Percentiles rank a stretch among this genome's conserved stretches.
Conservation (phyloP, 2,797 vertebrate genomes). For the Potorous gilbertii region DNA sequence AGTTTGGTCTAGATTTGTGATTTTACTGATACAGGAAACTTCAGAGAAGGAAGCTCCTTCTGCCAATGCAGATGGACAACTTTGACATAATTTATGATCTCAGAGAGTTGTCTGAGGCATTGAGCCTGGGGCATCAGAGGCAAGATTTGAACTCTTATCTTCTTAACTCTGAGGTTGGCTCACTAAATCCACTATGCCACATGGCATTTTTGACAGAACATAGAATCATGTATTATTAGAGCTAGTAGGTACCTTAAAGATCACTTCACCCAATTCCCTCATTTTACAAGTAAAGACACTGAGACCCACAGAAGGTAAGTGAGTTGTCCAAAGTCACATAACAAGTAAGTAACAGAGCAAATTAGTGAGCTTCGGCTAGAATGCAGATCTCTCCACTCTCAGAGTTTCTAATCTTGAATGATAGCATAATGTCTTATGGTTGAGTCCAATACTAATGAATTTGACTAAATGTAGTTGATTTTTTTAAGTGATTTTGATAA, state of each 20-base stretch:
- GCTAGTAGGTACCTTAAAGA: neutral
- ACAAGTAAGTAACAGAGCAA: neutral
- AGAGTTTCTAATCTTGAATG: neutral
- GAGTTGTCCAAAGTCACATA: neutral
- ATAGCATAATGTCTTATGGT: neutral
- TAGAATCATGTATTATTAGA: neutral
- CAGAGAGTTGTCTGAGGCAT: neutral
- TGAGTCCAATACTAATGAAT: neutral
- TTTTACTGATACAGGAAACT: neutral
- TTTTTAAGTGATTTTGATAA: constrained; percentile 18
- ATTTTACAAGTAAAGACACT: neutral
- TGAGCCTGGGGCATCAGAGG: neutral
- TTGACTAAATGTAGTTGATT: neutral
- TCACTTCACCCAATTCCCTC: neutral
- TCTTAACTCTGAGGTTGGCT: neutral
- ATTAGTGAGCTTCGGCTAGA: neutral
- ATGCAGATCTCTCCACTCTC: too few species aligned
- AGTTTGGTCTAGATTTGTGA: neutral
- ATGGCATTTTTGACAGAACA: neutral
- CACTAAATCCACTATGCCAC: neutral
- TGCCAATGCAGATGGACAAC: neutral
- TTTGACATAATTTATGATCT: neutral
- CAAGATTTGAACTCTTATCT: neutral
- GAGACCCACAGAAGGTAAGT: neutral
- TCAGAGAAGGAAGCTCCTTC: neutral